These are phyloP conservation scores for Tuberolachnus salignus DNA, from an alignment of 2,888 invertebrate genomes.

Conservation along the genomic window DNA sequence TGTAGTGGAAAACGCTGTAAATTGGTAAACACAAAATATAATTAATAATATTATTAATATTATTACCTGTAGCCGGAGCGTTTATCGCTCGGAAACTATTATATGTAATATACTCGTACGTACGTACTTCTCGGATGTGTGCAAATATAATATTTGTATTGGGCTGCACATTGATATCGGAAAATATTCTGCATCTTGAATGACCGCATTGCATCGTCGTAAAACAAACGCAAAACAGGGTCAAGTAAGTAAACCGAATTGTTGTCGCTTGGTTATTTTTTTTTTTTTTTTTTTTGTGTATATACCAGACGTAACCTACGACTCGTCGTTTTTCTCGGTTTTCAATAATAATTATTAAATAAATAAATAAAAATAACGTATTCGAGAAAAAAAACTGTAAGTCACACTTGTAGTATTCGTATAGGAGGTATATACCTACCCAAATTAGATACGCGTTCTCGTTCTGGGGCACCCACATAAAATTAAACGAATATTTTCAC, in stretches of 20 bases:
- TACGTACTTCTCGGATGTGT: not conserved
- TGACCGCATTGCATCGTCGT: too few relatives aligned
- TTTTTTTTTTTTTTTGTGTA: too few relatives aligned
- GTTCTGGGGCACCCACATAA: too few relatives aligned
- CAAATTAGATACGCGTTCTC: not conserved
- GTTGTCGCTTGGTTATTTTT: conserved; percentile 1
- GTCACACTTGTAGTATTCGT: conserved; percentile 7
- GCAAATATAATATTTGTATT: conserved; percentile 1
- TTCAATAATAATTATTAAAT: not conserved
- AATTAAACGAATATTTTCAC: not conserved
- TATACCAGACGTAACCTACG: not conserved
- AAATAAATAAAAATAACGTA: not conserved
- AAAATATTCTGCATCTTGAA: too few relatives aligned
- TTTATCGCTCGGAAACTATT: not conserved
- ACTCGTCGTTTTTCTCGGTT: not conserved
- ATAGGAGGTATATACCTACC: not conserved
- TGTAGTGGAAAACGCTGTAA: too few relatives aligned
- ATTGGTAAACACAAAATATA: too few relatives aligned
- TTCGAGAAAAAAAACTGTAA: not conserved
- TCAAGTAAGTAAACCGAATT: not conserved
- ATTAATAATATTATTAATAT: too few relatives aligned
- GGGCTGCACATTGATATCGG: too few relatives aligned
- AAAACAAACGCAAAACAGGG: conserved; percentile 4
- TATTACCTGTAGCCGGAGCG: too few relatives aligned
- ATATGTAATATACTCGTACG: not conserved